A percentile compares a stretch with the other conserved stretches of the same genome.
These are phyloP conservation scores for Addax nasomaculatus DNA, from an alignment of 2,113 vertebrate species.

Conservation along the genomic window DNA sequence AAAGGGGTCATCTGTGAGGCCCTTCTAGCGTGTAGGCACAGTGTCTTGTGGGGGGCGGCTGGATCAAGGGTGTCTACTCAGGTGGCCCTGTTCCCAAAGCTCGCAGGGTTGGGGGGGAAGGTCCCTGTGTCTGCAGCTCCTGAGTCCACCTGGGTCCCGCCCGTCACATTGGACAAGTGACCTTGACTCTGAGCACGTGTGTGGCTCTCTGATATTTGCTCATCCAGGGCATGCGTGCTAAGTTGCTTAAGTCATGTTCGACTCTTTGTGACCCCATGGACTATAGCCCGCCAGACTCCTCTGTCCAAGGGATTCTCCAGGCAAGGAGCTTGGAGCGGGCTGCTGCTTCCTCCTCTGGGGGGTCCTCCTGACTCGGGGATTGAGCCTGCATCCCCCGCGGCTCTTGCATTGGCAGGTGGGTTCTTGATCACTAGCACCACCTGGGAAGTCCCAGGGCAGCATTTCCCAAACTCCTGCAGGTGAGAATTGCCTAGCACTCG, in stretches of 20 bases:
- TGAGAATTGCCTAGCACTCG: not conserved
- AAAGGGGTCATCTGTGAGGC: not conserved
- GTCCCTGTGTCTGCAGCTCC: not conserved
- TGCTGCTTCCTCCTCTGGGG: not conserved
- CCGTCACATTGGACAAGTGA: not conserved
- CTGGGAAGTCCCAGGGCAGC: not conserved
- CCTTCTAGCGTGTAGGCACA: not conserved
- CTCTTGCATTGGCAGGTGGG: not conserved
- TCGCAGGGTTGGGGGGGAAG: not conserved
- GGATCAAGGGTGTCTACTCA: not conserved
- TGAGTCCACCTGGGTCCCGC: not conserved
- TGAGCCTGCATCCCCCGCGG: accelerated
- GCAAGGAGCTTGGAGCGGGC: not conserved
- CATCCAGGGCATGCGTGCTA: not conserved
- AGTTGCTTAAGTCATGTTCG: not conserved
- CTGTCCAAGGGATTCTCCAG: not conserved
- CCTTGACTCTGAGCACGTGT: not conserved
- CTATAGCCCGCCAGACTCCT: not conserved
- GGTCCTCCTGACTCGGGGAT: not conserved
- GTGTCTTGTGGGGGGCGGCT: not conserved
- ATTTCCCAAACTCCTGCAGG: not conserved
- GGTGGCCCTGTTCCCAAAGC: not conserved
- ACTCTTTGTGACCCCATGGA: not conserved
- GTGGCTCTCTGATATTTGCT: not conserved
- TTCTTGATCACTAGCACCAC: not conserved